A percentile compares a stretch with the other conserved stretches of the same genome.
Conservation (phyloP, 2,113 vertebrate genomes). For the Thinocorus orbignyianus region DNA sequence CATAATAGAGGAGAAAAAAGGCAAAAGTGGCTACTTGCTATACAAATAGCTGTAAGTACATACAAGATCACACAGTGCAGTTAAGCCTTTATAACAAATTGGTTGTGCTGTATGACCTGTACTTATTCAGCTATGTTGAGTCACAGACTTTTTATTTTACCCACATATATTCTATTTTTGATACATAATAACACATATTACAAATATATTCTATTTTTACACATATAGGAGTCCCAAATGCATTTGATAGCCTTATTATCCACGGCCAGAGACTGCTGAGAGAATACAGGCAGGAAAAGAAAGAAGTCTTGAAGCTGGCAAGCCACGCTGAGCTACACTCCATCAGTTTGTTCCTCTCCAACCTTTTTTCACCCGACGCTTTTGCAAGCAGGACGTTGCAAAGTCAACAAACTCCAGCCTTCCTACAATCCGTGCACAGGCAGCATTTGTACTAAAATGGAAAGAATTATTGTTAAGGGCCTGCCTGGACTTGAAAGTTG, state of each 20-base stretch:
- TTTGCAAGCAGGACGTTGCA: not conserved
- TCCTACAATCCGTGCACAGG: not conserved
- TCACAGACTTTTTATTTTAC: not conserved
- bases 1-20: not conserved
- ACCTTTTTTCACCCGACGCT: not conserved
- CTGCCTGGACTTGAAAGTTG: conserved; percentile 21
- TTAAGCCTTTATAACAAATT: not conserved
- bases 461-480: not conserved
- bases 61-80: not conserved
- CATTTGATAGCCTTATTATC: not conserved
- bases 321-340: not conserved
- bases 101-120: not conserved
- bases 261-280: not conserved
- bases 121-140: not conserved
- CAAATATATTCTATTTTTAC: not conserved
- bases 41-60: not conserved
- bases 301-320: not conserved
- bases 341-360: not conserved
- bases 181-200: not conserved
- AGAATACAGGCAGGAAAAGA: not conserved
- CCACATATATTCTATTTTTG: not conserved
- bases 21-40: not conserved
- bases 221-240: not conserved
- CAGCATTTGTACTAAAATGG: not conserved
- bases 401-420: not conserved